Evolutionary conservation across 1,140 invertebrate genomes (phyloP), one percentile per base, ranked within the genome.

Genomic region (Panagrolaimus sp.): DNA sequence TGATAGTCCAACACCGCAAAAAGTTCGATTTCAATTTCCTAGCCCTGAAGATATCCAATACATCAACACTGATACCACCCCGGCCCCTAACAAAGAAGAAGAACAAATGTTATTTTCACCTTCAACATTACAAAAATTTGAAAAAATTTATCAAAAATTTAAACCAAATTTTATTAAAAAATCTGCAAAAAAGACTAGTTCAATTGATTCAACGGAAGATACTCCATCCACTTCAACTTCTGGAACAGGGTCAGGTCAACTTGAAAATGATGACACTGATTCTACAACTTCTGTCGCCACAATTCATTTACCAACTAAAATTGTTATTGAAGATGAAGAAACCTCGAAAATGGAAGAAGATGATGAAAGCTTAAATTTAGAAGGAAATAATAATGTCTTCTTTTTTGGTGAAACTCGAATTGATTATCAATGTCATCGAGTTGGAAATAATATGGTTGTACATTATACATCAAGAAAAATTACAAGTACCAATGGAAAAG

Each of bases 81-180:
- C 52, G 14, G 52, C 10, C 17, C 15, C 52, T 28, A 21, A 58
- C 15, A 2, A 21, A 21, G 12, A 14, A 28, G 52, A 28, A 21
- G 28, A 58, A 21, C 10, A 21, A 26, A 28, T 21, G 32, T 38
- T 4, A 38, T 38, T 38, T 38, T 38, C 32, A 38, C 32, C 32
- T 4, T 4, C 52, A 4, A 21, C 52, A 12, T 12, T 58, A 21
- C 52, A 58, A 28, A 58, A 58, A 58, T 58, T 58, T 58, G 52
- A 58, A 58, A 58, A 58, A 28, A 58, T 58, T n/a, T 58, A 58
- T 28, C 21, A 58, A 21, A 58, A 58, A 58, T 58, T 58, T 14
- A 58, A 58, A 28, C 52, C 52, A 38, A 38, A 38, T 38, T 38
- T 38, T 38, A 38, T 58, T 58, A 21, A 28, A 58, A 58, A 58